Percentiles rank a stretch among this genome's conserved stretches.
Conservation (phyloP, 2,113 vertebrate species). For the Anser cygnoides region DNA sequence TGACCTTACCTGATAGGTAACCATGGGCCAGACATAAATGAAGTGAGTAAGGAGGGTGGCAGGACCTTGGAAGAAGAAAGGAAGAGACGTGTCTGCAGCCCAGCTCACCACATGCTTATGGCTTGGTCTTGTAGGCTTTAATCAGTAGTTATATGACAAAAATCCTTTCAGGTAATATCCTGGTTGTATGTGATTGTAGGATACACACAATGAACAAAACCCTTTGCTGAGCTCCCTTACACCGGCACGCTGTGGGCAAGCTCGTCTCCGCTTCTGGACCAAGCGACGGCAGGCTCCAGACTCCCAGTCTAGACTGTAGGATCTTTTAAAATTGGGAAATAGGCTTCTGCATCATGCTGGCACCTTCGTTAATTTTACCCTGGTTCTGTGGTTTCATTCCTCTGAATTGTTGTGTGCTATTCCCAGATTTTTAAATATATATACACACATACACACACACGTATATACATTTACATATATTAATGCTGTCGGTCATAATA, state of each 20-base stretch:
- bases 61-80: not conserved
- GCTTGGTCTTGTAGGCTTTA: not conserved
- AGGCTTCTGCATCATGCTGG: not conserved
- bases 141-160: not conserved
- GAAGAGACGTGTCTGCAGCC: not conserved
- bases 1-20: not conserved
- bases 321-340: not conserved
- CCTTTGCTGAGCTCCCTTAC: not conserved
- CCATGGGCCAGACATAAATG: not conserved
- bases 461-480: no score
- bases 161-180: not conserved
- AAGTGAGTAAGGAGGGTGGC: not conserved
- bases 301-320: not conserved
- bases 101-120: accelerated
- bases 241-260: accelerated
- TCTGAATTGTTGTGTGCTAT: not conserved
- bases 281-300: not conserved
- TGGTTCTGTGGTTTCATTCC: not conserved
- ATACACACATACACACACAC: accelerated
- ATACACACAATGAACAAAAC: accelerated
- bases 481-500: not conserved
- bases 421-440: not conserved
- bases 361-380: not conserved
- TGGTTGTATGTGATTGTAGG: accelerated
- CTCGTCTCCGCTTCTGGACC: not conserved